Percentiles rank a stretch among this genome's conserved stretches.
Evolutionary conservation across 2,888 invertebrate genomes (phyloP).

Genomic region (Diachrysia chrysitis): DNA sequence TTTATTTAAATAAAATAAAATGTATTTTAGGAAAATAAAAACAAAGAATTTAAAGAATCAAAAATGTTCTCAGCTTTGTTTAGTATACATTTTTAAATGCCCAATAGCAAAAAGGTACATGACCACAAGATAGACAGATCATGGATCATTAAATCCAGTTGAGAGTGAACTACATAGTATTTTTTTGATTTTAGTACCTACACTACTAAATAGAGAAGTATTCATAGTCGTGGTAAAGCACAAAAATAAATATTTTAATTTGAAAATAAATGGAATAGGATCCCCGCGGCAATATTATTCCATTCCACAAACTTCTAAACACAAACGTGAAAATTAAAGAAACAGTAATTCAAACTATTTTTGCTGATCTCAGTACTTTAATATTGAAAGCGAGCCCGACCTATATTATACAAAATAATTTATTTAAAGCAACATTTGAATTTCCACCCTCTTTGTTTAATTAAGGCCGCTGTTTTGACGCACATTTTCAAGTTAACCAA

Average conservation of each 20-base stretch:
- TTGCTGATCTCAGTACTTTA: slow-evolving; percentile 24
- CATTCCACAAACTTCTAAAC: background rate
- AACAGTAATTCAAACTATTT: slow-evolving; percentile 18
- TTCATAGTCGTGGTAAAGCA: background rate
- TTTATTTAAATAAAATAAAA: background rate
- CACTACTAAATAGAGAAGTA: background rate
- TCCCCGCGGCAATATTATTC: background rate
- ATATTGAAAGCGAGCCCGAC: slow-evolving; percentile 33
- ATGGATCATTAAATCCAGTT: no score
- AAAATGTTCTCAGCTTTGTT: no score
- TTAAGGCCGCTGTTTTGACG: slow-evolving; percentile 59
- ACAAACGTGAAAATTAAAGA: background rate
- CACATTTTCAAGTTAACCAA: slow-evolving; percentile 63
- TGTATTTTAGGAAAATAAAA: background rate
- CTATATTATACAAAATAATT: slow-evolving; percentile 49
- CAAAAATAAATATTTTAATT: background rate
- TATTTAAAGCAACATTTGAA: slow-evolving; percentile 57
- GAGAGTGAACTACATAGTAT: no score
- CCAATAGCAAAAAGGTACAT: no score
- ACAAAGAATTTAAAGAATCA: background rate
- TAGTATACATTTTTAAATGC: no score
- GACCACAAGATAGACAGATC: no score
- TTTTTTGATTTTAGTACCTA: background rate
- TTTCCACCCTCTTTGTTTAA: slow-evolving; percentile 55
- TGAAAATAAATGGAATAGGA: background rate